Percentiles rank a stretch among this genome's conserved stretches.
Evolutionary conservation across 2,797 vertebrate genomes (phyloP).

Genomic region (Argentina silus): DNA sequence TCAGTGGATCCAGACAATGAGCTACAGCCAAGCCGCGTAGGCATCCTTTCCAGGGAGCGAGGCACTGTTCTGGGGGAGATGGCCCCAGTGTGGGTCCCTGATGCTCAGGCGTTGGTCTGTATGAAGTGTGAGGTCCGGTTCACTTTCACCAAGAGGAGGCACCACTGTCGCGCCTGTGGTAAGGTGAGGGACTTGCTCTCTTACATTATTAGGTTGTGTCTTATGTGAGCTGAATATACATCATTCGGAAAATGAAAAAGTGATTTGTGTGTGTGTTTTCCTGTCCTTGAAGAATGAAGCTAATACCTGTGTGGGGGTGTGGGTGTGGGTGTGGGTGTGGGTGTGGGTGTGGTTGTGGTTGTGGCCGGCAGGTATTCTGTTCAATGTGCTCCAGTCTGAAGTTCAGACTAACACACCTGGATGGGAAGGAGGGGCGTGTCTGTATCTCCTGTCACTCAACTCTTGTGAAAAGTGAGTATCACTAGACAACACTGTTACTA

Average conservation of each 20-base stretch:
- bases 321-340: constrained; percentile 1
- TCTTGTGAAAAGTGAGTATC: constrained; percentile 89
- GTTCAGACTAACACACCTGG: constrained; percentile 93
- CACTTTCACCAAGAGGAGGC: constrained; percentile 97
- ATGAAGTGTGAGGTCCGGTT: constrained; percentile 97
- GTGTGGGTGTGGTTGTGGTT: constrained; percentile 8
- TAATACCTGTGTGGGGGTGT: not conserved
- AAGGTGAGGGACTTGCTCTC: constrained; percentile 81
- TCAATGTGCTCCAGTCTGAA: constrained; percentile 94
- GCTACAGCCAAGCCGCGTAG: constrained; percentile 78
- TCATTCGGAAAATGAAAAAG: no score
- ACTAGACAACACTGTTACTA: not conserved
- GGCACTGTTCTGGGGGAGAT: constrained; percentile 86
- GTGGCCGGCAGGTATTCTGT: constrained; percentile 88
- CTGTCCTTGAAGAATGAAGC: no score
- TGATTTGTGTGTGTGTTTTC: not conserved
- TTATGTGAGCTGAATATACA: not conserved
- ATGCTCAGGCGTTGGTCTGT: constrained; percentile 94
- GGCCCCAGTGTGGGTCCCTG: constrained; percentile 94
- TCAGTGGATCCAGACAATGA: constrained; percentile 86
- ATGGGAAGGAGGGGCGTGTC: constrained; percentile 95
- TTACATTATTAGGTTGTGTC: not conserved
- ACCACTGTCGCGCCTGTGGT: constrained; percentile 97
- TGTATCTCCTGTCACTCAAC: constrained; percentile 96
- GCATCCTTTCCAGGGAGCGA: constrained; percentile 79